Evolutionary conservation across 2,797 vertebrate genomes (phyloP).

Genomic region (Siniperca undulata): DNA sequence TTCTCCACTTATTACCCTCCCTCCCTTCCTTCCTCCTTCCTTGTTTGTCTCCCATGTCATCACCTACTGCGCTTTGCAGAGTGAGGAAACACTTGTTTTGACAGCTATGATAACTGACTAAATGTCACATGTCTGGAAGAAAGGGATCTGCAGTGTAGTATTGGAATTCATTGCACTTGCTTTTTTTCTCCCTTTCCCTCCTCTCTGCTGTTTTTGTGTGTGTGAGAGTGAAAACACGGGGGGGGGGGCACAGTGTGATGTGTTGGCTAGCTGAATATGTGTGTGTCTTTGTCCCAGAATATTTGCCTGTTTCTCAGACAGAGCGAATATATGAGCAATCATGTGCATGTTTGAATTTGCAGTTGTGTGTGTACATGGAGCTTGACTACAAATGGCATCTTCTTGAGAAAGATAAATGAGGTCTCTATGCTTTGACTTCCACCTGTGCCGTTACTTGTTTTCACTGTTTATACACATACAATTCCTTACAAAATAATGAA

Average conservation of each 20-base stretch:
- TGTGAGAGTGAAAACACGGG: constrained; percentile 28
- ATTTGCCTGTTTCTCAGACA: constrained; percentile 36
- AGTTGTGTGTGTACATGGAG: constrained; percentile 29
- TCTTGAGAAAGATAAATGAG: constrained; percentile 58
- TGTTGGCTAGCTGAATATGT: constrained; percentile 17
- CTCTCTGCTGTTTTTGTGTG: constrained; percentile 25
- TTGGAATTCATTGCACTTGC: constrained; percentile 54
- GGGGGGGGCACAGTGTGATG: constrained; percentile 38
- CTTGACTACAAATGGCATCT: constrained; percentile 46
- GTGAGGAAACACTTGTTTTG: constrained; percentile 78
- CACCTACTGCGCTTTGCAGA: constrained; percentile 58
- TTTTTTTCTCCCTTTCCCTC: constrained; percentile 15
- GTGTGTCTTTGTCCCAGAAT: constrained; percentile 19
- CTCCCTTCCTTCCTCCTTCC: background rate
- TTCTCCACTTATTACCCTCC: constrained; percentile 20
- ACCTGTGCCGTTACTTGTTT: constrained; percentile 27
- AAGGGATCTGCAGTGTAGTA: constrained; percentile 49
- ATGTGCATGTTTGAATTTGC: constrained; percentile 36
- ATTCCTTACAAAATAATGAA: constrained; percentile 56
- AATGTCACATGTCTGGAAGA: constrained; percentile 74
- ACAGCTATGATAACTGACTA: constrained; percentile 78
- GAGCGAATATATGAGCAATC: constrained; percentile 19
- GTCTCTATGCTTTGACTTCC: constrained; percentile 43
- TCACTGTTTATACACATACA: constrained; percentile 52
- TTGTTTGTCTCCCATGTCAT: constrained; percentile 58